A percentile compares a stretch with the other conserved stretches of the same genome.
These are phyloP conservation scores for Danio albolineatus DNA, from an alignment of 2,797 vertebrate genomes.

Conservation along the genomic window DNA sequence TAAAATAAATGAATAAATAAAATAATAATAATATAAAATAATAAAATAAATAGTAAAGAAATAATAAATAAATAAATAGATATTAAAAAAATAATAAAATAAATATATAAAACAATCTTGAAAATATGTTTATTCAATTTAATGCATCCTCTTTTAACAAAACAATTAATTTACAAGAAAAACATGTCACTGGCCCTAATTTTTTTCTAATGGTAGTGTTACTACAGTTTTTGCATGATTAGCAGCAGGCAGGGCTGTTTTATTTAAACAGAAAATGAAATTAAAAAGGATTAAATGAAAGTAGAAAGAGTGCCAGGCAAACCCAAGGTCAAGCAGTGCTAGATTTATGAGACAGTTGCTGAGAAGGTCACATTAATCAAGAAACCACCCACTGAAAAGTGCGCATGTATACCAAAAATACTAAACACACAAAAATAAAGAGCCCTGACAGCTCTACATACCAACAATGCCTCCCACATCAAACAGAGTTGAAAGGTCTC, in stretches of 20 bases:
- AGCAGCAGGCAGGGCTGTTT: not conserved
- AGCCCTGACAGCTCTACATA: constrained; percentile 55
- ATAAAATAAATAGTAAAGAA: too few species aligned
- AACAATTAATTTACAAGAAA: too few species aligned
- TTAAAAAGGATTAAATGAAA: too few species aligned
- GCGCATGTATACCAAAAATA: too few species aligned
- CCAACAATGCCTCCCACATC: constrained; percentile 94
- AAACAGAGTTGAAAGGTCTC: constrained; percentile 93
- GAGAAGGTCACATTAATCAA: not conserved
- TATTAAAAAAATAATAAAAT: too few species aligned
- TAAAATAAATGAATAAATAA: too few species aligned
- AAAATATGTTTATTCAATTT: not conserved
- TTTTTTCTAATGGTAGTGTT: not conserved
- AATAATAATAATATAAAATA: too few species aligned
- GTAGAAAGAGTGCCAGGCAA: not conserved
- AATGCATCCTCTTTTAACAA: not conserved
- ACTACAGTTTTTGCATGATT: not conserved
- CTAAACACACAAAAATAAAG: not conserved
- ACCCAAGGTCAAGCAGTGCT: not conserved
- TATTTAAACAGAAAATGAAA: not conserved
- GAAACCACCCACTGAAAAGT: not conserved
- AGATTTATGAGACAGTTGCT: too few species aligned
- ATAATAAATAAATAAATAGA: too few species aligned
- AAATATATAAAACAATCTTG: too few species aligned
- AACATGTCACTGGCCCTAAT: not conserved